These are phyloP conservation scores for Dipus sagitta DNA, from an alignment of 2,797 vertebrate species.

Conservation along the genomic window DNA sequence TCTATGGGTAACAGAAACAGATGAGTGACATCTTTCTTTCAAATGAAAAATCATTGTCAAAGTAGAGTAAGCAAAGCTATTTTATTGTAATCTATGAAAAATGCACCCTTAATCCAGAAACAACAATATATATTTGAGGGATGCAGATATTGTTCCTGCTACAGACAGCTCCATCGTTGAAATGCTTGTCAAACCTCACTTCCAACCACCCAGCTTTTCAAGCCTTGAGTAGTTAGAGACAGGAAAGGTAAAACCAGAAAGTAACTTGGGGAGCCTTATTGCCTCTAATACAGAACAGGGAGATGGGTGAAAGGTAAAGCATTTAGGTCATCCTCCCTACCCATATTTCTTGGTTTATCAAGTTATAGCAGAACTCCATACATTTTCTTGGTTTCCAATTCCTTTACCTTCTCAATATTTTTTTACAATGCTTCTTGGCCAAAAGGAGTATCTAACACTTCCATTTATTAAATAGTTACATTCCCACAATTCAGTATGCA, in stretches of 20 bases:
- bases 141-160: neutral
- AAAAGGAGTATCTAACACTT: constrained; percentile 2
- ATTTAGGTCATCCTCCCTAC: neutral
- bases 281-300: neutral
- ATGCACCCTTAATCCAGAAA: neutral
- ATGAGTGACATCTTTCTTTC: constrained; percentile 15
- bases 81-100: constrained; percentile 11
- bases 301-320: neutral
- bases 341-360: constrained; percentile 3
- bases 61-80: constrained; percentile 15
- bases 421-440: neutral
- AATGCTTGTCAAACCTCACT: neutral
- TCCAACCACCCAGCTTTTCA: neutral
- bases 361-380: constrained; percentile 28
- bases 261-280: neutral
- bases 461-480: constrained; percentile 51
- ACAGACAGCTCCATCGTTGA: neutral
- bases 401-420: neutral
- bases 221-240: neutral
- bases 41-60: constrained; percentile 8
- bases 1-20: constrained; percentile 21
- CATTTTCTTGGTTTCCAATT: constrained; percentile 9
- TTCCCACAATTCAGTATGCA: neutral
- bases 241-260: neutral
- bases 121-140: neutral